Conservation (phyloP, 2,113 vertebrate genomes). For the Leptobrachium ailaonicum region DNA sequence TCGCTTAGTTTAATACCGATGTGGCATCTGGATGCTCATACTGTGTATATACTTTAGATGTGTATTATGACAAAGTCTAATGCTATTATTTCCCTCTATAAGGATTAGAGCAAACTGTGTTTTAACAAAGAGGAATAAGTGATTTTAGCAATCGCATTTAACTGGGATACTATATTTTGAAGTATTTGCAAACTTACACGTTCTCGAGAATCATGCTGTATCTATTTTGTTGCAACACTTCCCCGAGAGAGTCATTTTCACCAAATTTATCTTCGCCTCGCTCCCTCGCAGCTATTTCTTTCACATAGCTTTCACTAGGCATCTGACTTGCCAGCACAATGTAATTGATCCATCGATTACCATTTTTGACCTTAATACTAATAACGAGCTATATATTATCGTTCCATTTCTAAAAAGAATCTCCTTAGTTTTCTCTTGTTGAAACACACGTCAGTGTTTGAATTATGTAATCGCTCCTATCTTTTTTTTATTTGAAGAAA, state of each 20-base stretch:
- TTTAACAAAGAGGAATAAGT: conserved; percentile 60
- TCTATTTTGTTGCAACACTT: conserved; percentile 68
- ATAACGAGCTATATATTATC: no score
- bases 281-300: conserved; percentile 21
- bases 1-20: not conserved
- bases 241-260: conserved; percentile 62
- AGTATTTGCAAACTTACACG: conserved; percentile 77
- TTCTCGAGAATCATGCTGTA: conserved; percentile 62
- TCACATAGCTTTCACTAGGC: conserved; percentile 25
- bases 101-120: not conserved
- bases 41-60: not conserved
- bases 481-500: no score
- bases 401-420: no score
- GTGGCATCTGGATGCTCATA: conserved; percentile 44
- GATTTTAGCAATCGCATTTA: conserved; percentile 70
- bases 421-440: no score
- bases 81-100: no score
- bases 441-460: no score
- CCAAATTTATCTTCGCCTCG: conserved; percentile 55
- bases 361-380: conserved; percentile 8
- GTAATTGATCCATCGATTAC: conserved; percentile 28
- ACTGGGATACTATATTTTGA: conserved; percentile 74
- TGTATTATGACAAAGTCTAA: not conserved
- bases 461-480: no score
- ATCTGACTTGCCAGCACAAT: conserved; percentile 23